A percentile compares a stretch with the other conserved stretches of the same genome.
Evolutionary conservation across 1,140 invertebrate species (phyloP).

Genomic region (Brachystomella parvula): DNA sequence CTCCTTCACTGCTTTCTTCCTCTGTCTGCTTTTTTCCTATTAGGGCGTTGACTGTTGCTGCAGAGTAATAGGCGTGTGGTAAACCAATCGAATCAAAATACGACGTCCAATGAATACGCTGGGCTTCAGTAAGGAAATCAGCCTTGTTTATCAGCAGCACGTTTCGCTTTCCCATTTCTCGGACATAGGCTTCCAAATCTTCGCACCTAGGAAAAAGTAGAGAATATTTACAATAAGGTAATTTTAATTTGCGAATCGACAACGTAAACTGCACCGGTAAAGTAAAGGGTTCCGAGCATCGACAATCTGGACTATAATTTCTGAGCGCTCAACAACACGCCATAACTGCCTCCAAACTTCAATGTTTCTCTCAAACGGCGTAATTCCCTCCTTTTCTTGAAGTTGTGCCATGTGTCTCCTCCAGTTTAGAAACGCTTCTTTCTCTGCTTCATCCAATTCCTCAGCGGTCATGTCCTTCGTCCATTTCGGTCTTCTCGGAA

Average conservation of each 20-base stretch:
- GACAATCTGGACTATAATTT: conserved; percentile 90
- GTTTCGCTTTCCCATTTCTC: conserved; percentile 76
- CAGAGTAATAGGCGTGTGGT: conserved; percentile 75
- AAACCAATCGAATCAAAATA: conserved; percentile 69
- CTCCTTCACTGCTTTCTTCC: conserved; percentile 40
- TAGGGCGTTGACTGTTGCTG: conserved; percentile 46
- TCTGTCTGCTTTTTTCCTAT: conserved; percentile 47
- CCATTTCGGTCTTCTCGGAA: conserved; percentile 67
- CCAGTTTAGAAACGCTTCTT: conserved; percentile 80
- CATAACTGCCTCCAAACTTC: conserved; percentile 98
- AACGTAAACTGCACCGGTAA: too few relatives aligned
- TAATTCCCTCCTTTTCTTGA: conserved; percentile 74
- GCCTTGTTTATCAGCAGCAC: conserved; percentile 92
- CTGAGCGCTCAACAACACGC: conserved; percentile 89
- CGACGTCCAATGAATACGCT: conserved; percentile 74
- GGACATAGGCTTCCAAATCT: conserved; percentile 90
- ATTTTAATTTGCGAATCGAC: too few relatives aligned
- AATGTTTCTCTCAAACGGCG: conserved; percentile 96
- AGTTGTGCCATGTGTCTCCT: conserved; percentile 65
- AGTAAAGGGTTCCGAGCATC: conserved; percentile 94
- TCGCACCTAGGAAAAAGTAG: conserved; percentile 53
- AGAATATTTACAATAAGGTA: background rate
- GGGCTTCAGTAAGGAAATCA: conserved; percentile 77
- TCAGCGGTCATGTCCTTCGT: conserved; percentile 60
- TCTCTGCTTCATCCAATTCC: conserved; percentile 68